A percentile compares a stretch with the other conserved stretches of the same genome.
phyloP scores from a whole-genome alignment of 2,888 invertebrate genomes.

The Thereva nobilitata region DNA sequence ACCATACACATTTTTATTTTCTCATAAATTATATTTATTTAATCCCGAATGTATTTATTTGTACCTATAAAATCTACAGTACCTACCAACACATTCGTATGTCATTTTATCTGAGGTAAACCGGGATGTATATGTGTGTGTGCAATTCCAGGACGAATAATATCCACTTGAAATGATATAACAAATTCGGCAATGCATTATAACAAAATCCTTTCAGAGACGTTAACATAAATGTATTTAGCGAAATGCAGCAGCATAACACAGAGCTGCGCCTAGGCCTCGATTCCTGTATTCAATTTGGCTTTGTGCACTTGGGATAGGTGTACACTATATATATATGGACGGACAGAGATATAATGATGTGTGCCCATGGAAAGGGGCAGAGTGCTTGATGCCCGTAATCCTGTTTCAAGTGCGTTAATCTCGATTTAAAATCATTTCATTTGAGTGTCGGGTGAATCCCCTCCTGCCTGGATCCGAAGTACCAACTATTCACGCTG shows the following conservation, averaged over 20 bases:
- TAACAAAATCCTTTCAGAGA: conserved; percentile 11
- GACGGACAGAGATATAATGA: background rate
- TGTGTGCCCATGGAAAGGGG: conserved; percentile 25
- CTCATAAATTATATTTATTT: no score
- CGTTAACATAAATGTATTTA: conserved; percentile 2
- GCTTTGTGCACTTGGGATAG: no score
- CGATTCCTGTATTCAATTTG: no score
- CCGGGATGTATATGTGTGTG: background rate
- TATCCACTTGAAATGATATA: conserved; percentile 23
- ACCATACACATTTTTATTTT: no score
- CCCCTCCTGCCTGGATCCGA: conserved; percentile 11
- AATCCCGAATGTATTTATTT: no score
- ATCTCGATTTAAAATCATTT: conserved; percentile 40
- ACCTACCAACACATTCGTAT: no score
- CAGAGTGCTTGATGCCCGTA: conserved; percentile 32
- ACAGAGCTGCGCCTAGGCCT: no score
- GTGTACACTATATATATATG: no score
- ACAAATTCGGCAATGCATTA: conserved; percentile 15
- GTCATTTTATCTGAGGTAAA: no score
- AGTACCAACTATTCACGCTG: no score
- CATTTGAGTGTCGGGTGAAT: conserved; percentile 8
- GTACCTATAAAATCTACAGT: no score
- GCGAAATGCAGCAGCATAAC: no score
- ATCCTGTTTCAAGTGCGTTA: conserved; percentile 40
- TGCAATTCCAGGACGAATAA: conserved; percentile 14